These are phyloP conservation scores for Saimiri boliviensis DNA, from an alignment of 2,113 vertebrate genomes.

Conservation along the genomic window DNA sequence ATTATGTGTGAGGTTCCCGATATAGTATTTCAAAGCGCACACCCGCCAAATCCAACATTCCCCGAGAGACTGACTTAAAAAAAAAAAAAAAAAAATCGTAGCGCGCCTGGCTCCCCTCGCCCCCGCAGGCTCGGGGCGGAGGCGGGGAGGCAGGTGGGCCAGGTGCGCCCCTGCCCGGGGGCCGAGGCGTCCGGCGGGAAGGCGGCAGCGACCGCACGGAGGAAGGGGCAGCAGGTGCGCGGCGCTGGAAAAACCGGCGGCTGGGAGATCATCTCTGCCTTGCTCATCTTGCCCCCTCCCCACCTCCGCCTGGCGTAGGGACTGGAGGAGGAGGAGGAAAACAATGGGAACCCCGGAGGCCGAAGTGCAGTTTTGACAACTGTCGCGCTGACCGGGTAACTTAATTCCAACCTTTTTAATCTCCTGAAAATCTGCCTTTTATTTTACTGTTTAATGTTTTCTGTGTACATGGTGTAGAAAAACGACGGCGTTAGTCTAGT, in stretches of 20 bases:
- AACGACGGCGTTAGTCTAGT: background rate
- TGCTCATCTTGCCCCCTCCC: background rate
- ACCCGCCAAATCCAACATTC: background rate
- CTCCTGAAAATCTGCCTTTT: constrained; percentile 16
- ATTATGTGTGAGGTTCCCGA: background rate
- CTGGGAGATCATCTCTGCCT: background rate
- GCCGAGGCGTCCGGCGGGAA: background rate
- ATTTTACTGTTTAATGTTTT: background rate
- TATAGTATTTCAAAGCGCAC: constrained; percentile 33
- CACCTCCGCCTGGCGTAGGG: background rate
- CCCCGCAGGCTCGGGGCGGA: no score
- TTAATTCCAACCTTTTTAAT: background rate
- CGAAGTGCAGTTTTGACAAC: background rate
- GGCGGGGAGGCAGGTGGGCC: background rate
- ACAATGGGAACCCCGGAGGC: background rate
- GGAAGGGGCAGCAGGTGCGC: constrained; percentile 23
- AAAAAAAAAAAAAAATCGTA: background rate
- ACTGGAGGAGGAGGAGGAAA: background rate
- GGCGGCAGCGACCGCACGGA: background rate
- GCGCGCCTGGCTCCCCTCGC: background rate
- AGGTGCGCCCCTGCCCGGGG: background rate
- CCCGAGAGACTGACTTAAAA: background rate
- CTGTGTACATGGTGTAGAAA: background rate
- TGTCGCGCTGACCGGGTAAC: background rate
- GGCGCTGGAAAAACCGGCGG: background rate